Evolutionary conservation across 2,113 vertebrate genomes (phyloP).

Genomic region (Oostethus manadensis): DNA sequence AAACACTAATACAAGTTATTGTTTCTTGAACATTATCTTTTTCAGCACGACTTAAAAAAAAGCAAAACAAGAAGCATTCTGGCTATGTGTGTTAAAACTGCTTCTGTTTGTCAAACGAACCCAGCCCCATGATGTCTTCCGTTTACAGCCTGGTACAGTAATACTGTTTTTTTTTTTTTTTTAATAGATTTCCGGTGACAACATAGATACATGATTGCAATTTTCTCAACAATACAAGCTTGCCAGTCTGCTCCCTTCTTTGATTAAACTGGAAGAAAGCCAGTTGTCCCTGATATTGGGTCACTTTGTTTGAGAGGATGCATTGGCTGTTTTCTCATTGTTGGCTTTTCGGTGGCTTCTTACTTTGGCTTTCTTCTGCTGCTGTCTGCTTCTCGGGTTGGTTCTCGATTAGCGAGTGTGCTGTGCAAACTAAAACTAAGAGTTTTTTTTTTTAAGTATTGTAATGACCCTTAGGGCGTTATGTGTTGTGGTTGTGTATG

Average conservation of each 20-base stretch:
- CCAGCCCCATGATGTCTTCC: not conserved
- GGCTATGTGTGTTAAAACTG: not conserved
- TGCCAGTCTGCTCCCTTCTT: conserved; percentile 28
- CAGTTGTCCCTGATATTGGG: conserved; percentile 36
- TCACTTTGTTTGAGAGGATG: conserved; percentile 43
- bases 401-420: too few species aligned
- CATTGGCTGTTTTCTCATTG: conserved; percentile 31
- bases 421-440: too few species aligned
- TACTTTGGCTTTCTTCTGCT: conserved; percentile 37
- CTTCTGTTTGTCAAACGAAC: not conserved
- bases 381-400: conserved; percentile 6
- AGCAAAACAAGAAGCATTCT: too few species aligned
- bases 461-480: too few species aligned
- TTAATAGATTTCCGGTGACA: conserved; percentile 19
- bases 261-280: conserved; percentile 34
- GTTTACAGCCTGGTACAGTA: not conserved
- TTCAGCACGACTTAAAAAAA: too few species aligned
- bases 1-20: too few species aligned
- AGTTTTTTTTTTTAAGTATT: too few species aligned
- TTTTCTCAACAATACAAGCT: conserved; percentile 33
- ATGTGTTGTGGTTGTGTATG: too few species aligned
- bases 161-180: conserved; percentile 2
- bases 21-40: too few species aligned
- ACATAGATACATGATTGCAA: conserved; percentile 12
- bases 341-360: conserved; percentile 19